Conservation (phyloP, 2,888 invertebrate species). For the Xanthia icteritia region DNA sequence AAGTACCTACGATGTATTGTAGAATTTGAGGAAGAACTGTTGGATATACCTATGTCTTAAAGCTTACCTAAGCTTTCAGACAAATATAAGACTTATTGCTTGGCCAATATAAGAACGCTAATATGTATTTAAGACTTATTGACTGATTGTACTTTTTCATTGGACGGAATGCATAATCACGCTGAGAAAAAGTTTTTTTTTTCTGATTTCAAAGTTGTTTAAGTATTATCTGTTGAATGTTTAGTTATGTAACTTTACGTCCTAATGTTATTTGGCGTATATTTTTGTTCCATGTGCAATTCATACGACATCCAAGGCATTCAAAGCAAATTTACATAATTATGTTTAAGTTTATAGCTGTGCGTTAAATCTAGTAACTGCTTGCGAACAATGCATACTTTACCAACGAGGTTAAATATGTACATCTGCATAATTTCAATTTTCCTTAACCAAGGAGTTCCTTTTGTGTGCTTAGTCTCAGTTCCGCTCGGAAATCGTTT, state of each 20-base stretch:
- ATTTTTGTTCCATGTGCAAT: background rate
- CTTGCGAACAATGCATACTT: conserved; percentile 28
- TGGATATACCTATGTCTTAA: too few species aligned
- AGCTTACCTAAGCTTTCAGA: too few species aligned
- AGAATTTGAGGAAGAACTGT: background rate
- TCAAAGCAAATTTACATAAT: conserved; percentile 34
- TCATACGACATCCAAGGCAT: conserved; percentile 6
- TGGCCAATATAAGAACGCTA: too few species aligned
- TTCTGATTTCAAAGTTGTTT: background rate
- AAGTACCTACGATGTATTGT: background rate
- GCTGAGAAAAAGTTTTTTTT: background rate
- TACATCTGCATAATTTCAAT: conserved; percentile 33
- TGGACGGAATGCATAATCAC: background rate
- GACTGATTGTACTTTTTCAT: background rate
- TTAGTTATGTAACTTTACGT: background rate
- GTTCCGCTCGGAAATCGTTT: conserved; percentile 14
- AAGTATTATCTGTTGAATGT: background rate
- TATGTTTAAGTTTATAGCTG: conserved; percentile 26
- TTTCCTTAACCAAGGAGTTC: conserved; percentile 25
- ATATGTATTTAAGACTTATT: background rate
- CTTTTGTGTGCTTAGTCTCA: conserved; percentile 13
- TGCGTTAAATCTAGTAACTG: conserved; percentile 37
- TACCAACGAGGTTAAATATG: conserved; percentile 17
- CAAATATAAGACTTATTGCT: background rate
- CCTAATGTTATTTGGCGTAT: background rate